A percentile compares a stretch with the other conserved stretches of the same genome.
Evolutionary conservation across 1,140 invertebrate species (phyloP).

Genomic region (Panonychus citri): DNA sequence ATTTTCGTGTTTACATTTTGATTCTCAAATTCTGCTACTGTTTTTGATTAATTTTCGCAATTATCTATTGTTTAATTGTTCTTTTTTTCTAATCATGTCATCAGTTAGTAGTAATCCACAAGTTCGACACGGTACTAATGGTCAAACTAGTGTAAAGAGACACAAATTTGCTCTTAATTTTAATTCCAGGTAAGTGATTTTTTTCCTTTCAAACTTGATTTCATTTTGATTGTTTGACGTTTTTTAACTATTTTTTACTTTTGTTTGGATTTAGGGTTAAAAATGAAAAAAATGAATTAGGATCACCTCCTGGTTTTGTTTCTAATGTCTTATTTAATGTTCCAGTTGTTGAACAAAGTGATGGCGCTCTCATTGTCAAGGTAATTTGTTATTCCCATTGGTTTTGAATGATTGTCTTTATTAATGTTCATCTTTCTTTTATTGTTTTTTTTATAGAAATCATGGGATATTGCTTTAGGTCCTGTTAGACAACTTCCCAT

Average conservation of each 20-base stretch:
- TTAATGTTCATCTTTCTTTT: constrained; percentile 13
- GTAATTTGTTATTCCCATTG: too few relatives aligned
- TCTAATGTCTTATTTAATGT: background rate
- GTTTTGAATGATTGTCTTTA: too few relatives aligned
- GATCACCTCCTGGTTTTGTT: background rate
- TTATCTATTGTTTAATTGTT: too few relatives aligned
- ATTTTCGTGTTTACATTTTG: too few relatives aligned
- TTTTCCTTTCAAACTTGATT: too few relatives aligned
- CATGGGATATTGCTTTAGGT: constrained; percentile 88
- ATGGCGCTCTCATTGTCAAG: constrained; percentile 64
- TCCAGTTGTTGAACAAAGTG: constrained; percentile 25
- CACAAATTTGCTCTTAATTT: background rate
- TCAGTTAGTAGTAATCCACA: too few relatives aligned
- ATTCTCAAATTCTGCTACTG: too few relatives aligned
- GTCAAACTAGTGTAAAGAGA: background rate
- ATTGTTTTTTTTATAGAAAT: constrained; percentile 32
- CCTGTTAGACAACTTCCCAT: constrained; percentile 84
- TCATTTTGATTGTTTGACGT: background rate
- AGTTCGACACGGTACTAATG: background rate
- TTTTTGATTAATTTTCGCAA: too few relatives aligned
- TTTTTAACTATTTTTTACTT: background rate
- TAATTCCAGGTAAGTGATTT: constrained; percentile 1
- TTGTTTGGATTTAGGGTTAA: background rate
- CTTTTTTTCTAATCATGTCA: too few relatives aligned
- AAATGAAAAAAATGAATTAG: background rate